Evolutionary conservation across 2,888 invertebrate species (phyloP), one percentile per base, ranked within the genome.

Genomic region (Callyntrura guangdongensis): DNA sequence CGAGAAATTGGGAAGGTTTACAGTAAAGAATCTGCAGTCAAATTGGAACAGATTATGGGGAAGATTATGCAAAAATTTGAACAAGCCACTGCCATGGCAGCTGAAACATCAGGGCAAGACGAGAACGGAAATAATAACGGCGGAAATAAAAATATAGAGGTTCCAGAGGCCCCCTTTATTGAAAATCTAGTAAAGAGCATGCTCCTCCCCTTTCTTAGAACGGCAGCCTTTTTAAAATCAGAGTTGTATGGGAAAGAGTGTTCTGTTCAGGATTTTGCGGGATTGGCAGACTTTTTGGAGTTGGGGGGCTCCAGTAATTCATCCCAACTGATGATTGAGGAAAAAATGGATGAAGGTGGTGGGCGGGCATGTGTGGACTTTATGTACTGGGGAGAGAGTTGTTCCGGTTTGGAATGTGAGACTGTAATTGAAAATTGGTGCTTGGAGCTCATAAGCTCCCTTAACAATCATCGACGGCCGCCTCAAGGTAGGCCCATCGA

Each of bases 91-190:
- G 74, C 84, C 0, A 53, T 9, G 36, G 81, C 45, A n/a, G 9
- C 17, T 3, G 59, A 56, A 59, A 27, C 3, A 0, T 11, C 45
- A 9, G 47, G 11, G 67, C 81, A 47, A 14, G 90, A 90, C 49
- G 90, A 86, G 36, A 90, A 90, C 49, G 90, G 90, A n/a, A 90
- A 90, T 45, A 86, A 90, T 47, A 86, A 45, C 17, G 45, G 45
- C 6, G n/a, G n/a, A 82, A 36, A 61, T 8, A 59, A 61, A 22
- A 87, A 83, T 22, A 83, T 56, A 0, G 91, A 87, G 4, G 27
- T 91, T n/a, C 86, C 86, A 0, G 91, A 91, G 4, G 25, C 47
- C 0, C 14, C 12, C 12, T 83, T 77, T n/a, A 64, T 91, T 27
- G 86, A 92, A 49, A 86, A 84, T 27, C 11, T 91, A 17, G 79